Conservation (phyloP, 2,888 invertebrate species). For the Pycnomerus fuliginosus region DNA sequence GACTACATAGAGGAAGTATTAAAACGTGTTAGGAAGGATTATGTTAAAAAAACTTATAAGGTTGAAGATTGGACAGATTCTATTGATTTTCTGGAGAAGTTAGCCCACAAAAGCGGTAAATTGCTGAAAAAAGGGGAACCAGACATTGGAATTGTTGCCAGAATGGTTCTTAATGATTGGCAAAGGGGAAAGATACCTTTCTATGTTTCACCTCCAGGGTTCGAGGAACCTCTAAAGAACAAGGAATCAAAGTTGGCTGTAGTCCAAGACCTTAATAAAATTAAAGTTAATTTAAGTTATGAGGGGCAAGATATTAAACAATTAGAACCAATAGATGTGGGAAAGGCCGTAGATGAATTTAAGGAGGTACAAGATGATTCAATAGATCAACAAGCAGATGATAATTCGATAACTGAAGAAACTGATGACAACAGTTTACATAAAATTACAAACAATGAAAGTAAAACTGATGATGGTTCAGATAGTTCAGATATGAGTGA, state of each 20-base stretch:
- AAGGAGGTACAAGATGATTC: constrained; percentile 44
- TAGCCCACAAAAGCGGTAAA: constrained; percentile 85
- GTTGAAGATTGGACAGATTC: constrained; percentile 77
- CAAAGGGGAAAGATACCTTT: constrained; percentile 96
- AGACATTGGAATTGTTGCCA: constrained; percentile 82
- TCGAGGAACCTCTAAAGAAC: constrained; percentile 57
- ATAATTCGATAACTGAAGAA: constrained; percentile 42
- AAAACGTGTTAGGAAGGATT: constrained; percentile 83
- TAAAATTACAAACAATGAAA: constrained; percentile 9
- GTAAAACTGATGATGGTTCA: constrained; percentile 11
- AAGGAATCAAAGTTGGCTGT: constrained; percentile 57
- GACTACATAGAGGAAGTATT: constrained; percentile 89
- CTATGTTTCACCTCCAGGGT: constrained; percentile 85
- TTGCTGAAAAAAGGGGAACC: constrained; percentile 97
- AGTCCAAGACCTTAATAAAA: constrained; percentile 81
- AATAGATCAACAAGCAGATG: constrained; percentile 54
- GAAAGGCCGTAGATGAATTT: constrained; percentile 26
- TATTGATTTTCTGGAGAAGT: constrained; percentile 87
- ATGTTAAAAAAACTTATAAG: constrained; percentile 88
- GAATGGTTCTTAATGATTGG: constrained; percentile 98
- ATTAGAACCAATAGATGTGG: constrained; percentile 52
- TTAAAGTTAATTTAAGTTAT: constrained; percentile 62
- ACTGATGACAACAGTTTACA: constrained; percentile 16
- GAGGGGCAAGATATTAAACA: constrained; percentile 60
- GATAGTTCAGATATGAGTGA: constrained; percentile 60